Percentiles rank a stretch among this genome's conserved stretches.
phyloP scores from a whole-genome alignment of 2,797 vertebrate genomes.

The Danio jaintianensis region DNA sequence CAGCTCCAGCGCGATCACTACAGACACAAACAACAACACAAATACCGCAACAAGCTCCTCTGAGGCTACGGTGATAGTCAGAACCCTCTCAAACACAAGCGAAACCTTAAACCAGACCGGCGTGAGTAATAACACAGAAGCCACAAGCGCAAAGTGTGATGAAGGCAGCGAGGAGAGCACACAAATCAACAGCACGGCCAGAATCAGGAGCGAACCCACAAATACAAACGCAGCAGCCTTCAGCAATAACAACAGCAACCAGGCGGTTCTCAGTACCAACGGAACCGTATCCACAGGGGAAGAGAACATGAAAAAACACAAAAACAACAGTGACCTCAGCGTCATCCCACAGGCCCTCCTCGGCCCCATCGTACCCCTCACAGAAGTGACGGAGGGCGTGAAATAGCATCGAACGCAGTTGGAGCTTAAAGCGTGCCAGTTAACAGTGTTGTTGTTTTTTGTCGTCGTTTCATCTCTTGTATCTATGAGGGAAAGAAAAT shows the following conservation, averaged over 20 bases:
- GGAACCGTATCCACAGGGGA: conserved; percentile 42
- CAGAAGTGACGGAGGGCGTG: conserved; percentile 80
- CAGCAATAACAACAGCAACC: conserved; percentile 61
- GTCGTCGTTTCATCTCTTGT: conserved; percentile 72
- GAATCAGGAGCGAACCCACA: conserved; percentile 18
- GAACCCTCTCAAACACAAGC: conserved; percentile 54
- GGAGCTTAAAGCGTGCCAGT: conserved; percentile 87
- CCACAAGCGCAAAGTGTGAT: conserved; percentile 46
- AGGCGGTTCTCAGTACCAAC: conserved; percentile 41
- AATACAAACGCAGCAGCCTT: conserved; percentile 37
- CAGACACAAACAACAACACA: conserved; percentile 71
- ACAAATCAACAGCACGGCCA: conserved; percentile 42
- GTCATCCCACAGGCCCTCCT: conserved; percentile 57
- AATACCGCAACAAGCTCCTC: conserved; percentile 30
- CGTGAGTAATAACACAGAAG: conserved; percentile 68
- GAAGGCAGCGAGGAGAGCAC: conserved; percentile 32
- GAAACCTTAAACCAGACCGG: conserved; percentile 77
- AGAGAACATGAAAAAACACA: conserved; percentile 52
- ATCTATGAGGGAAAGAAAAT: conserved; percentile 60
- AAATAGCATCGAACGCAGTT: conserved; percentile 78
- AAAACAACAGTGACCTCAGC: conserved; percentile 62
- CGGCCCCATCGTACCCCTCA: conserved; percentile 52
- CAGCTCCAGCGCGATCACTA: conserved; percentile 67
- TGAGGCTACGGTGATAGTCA: conserved; percentile 29
- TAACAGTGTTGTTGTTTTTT: conserved; percentile 68